These are phyloP conservation scores for Aradus depressus DNA, from an alignment of 2,888 invertebrate species.

Conservation along the genomic window DNA sequence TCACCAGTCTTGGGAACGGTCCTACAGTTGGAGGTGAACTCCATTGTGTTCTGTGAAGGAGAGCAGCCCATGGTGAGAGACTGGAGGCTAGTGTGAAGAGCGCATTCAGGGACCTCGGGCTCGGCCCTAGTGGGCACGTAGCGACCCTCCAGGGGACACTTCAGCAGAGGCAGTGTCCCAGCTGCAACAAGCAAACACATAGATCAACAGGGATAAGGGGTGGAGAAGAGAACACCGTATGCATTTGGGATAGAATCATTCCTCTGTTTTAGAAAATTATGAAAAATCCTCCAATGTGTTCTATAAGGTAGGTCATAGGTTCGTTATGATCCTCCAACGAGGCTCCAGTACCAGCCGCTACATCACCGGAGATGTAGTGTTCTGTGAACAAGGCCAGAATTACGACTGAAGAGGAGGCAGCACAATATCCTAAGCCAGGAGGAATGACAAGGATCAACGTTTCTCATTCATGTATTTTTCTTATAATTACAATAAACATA, in stretches of 20 bases:
- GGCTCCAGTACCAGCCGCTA: too few species aligned
- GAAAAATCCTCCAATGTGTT: background rate
- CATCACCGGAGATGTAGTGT: too few species aligned
- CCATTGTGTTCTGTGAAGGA: constrained; percentile 37
- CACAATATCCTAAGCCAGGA: too few species aligned
- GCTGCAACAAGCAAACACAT: constrained; percentile 19
- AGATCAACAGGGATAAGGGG: background rate
- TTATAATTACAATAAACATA: too few species aligned
- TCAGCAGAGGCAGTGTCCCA: constrained; percentile 21
- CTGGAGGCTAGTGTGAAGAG: constrained; percentile 23
- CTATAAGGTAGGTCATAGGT: background rate
- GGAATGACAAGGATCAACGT: too few species aligned
- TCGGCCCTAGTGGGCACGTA: constrained; percentile 17
- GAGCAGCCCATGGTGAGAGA: constrained; percentile 33
- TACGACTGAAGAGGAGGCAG: too few species aligned
- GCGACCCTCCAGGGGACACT: constrained; percentile 26
- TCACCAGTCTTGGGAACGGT: constrained; percentile 25
- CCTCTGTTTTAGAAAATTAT: too few species aligned
- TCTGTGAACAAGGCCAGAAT: too few species aligned
- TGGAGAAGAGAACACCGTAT: background rate
- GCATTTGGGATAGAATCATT: too few species aligned
- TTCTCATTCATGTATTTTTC: too few species aligned
- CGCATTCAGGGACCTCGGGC: constrained; percentile 18
- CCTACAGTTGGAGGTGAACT: constrained; percentile 35
- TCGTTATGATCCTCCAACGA: too few species aligned